Evolutionary conservation across 2,797 vertebrate genomes (phyloP), one percentile per base, ranked within the genome.

Genomic region (Emys orbicularis): DNA sequence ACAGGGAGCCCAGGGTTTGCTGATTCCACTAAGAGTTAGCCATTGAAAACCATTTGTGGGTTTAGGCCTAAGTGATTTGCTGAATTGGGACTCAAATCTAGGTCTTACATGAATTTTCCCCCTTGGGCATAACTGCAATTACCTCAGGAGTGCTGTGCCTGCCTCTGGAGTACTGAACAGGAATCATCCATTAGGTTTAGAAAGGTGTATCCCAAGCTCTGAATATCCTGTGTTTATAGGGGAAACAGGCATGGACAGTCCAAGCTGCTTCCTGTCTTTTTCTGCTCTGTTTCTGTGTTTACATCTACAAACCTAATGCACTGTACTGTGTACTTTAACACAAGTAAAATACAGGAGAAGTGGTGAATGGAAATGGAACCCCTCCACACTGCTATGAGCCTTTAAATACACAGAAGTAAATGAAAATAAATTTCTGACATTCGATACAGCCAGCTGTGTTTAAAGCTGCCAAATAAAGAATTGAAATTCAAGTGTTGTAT

Each of bases 401-500:
- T 90, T 80, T 57, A 95, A 74, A 87, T 37, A 90, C 88, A 80
- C 56, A 7, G 13, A 44, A 21, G 80, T 80, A 82, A 82, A 87
- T 41, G 25, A 88, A 95, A 94, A 92, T 53, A 90, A 94, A 92
- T 3, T 81, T 82, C 94, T 92, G 34, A 92, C 88, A 96, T 88
- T 97, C 93, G 92, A 93, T 85, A 86, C 91, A 94, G 90, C 93
- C 88, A 86, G 87, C 92, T 96, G 89, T 81, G 91, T 83, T 94
- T 86, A 91, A 72, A 90, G 95, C 94, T 84, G 95, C 95, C 95
- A 97, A 96, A 95, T 57, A 90, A 80, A 92, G 94, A 94, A 92
- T 90, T 91, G 95, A 97, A 97, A 94, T 92, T 96, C 92, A 96
- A 97, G 94, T 92, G 83, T 65, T 93, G 72, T 94, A 94, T 79